These are phyloP conservation scores for Athalia cordata DNA, from an alignment of 2,888 invertebrate genomes.

Conservation along the genomic window DNA sequence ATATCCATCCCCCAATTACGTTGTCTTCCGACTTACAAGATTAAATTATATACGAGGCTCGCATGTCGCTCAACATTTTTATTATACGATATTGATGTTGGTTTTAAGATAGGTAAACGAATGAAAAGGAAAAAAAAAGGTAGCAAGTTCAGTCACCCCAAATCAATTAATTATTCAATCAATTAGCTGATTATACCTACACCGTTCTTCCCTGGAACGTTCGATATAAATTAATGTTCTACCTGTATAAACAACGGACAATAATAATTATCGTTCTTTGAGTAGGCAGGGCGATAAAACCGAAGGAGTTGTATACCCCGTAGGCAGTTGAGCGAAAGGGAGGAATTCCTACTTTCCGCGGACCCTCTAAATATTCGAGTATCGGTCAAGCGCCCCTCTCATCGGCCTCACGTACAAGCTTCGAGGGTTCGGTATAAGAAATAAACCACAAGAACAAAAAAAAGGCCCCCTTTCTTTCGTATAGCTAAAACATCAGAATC, in stretches of 20 bases:
- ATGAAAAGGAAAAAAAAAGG: no score
- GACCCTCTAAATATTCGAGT: conserved; percentile 23
- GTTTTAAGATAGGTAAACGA: not conserved
- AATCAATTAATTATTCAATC: conserved; percentile 5
- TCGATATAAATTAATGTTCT: conserved; percentile 5
- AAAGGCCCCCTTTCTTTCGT: no score
- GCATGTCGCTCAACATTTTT: conserved; percentile 2
- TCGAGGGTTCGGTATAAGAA: no score
- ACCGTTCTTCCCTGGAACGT: not conserved
- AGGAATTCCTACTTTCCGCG: not conserved
- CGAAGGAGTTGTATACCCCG: not conserved
- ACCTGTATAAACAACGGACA: not conserved
- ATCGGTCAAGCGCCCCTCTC: conserved; percentile 22
- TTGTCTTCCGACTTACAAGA: conserved; percentile 13
- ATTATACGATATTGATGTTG: not conserved
- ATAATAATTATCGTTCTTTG: not conserved
- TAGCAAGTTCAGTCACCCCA: no score
- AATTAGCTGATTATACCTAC: not conserved
- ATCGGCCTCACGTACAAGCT: not conserved
- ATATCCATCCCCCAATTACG: conserved; percentile 1
- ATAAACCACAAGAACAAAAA: no score
- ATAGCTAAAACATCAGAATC: no score
- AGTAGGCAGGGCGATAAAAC: not conserved
- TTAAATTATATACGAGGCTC: conserved; percentile 2
- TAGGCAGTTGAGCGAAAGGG: not conserved